A percentile compares a stretch with the other conserved stretches of the same genome.
Conservation (phyloP, 2,797 vertebrate genomes). For the Toxotes lorentzi region DNA sequence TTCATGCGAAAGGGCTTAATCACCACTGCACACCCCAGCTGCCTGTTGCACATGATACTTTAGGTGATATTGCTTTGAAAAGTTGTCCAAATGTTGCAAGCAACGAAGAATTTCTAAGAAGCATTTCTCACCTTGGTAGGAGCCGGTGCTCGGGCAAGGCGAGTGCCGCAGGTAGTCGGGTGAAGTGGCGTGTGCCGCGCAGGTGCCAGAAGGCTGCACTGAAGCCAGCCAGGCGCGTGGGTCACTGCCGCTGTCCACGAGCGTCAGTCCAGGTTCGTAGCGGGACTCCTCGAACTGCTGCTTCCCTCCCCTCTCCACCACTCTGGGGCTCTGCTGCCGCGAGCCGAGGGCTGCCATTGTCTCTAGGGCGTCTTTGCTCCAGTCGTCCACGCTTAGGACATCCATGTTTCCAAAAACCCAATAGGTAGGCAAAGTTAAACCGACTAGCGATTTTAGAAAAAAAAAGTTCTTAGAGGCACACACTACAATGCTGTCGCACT, state of each 20-base stretch:
- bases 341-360: constrained; percentile 39
- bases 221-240: constrained; percentile 93
- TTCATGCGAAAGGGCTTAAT: neutral
- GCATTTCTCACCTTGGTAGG: constrained; percentile 74
- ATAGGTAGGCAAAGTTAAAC: constrained; percentile 23
- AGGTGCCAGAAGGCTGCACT: constrained; percentile 86
- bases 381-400: constrained; percentile 76
- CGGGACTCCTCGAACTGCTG: constrained; percentile 70
- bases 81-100: neutral
- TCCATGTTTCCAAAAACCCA: constrained; percentile 74
- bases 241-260: constrained; percentile 88
- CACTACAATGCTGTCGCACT: constrained; percentile 66
- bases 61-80: neutral
- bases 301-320: constrained; percentile 65
- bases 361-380: constrained; percentile 75
- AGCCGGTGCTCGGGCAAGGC: constrained; percentile 82
- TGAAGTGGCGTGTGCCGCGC: constrained; percentile 86
- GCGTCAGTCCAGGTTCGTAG: constrained; percentile 83
- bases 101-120: too few species aligned
- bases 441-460: neutral
- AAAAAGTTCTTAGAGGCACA: constrained; percentile 56
- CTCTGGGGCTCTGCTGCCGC: constrained; percentile 57
- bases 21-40: neutral
- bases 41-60: neutral
- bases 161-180: constrained; percentile 88